Percentiles rank a stretch among this genome's conserved stretches.
Conservation (phyloP, 2,113 vertebrate genomes). For the Mus musculus region DNA sequence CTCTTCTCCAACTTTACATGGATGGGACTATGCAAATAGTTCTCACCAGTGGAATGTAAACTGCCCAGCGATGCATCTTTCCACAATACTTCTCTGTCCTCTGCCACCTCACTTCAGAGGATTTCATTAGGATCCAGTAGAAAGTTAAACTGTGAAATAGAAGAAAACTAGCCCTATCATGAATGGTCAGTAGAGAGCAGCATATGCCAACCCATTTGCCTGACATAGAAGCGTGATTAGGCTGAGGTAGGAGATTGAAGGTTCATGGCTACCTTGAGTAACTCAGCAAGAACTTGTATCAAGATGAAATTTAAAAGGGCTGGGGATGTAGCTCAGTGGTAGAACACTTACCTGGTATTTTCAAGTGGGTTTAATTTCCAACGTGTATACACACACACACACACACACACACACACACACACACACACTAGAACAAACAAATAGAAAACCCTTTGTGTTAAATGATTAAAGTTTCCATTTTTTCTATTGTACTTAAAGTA, state of each 20-base stretch:
- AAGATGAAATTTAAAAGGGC: background rate
- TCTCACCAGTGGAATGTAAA: background rate
- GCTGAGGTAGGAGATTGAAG: background rate
- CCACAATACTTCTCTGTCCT: background rate
- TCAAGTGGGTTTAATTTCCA: background rate
- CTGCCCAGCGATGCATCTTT: background rate
- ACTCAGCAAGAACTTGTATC: background rate
- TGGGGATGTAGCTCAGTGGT: background rate
- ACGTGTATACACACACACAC: background rate
- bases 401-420: background rate
- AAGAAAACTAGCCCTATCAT: slow-evolving; percentile 15
- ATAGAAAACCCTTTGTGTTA: background rate
- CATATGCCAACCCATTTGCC: background rate
- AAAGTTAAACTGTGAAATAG: background rate
- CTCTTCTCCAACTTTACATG: background rate
- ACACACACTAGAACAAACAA: background rate
- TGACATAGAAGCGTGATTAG: background rate
- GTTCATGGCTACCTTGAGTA: background rate
- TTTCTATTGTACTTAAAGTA: background rate
- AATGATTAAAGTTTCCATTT: slow-evolving; percentile 35
- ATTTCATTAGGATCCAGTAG: background rate
- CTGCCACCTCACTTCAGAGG: background rate
- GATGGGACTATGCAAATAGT: background rate
- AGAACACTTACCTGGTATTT: background rate
- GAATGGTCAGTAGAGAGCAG: background rate